Evolutionary conservation across 2,888 invertebrate species (phyloP).

Genomic region (Sussaba pulchella): DNA sequence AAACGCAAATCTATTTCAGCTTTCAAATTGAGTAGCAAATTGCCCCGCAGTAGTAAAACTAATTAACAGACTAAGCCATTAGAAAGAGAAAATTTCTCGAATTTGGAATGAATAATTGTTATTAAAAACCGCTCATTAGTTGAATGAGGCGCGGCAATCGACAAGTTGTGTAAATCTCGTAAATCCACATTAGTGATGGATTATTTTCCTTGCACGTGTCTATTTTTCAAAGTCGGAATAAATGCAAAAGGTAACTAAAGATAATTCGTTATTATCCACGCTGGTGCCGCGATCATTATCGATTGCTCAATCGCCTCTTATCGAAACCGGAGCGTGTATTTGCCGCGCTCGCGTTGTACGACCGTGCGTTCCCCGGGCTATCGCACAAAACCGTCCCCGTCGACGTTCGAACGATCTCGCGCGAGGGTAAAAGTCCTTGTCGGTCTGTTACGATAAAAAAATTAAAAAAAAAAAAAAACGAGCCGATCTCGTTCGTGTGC

Average conservation of each 20-base stretch:
- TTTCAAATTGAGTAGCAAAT: no score
- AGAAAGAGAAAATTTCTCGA: not conserved
- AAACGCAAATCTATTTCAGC: no score
- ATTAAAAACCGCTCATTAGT: not conserved
- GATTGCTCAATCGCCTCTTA: conserved; percentile 74
- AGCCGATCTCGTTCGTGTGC: conserved; percentile 32
- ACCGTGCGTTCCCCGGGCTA: conserved; percentile 49
- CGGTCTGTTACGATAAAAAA: conserved; percentile 59
- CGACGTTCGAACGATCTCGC: conserved; percentile 34
- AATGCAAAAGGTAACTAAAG: conserved; percentile 18
- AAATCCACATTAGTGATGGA: conserved; percentile 17
- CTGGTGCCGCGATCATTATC: conserved; percentile 73
- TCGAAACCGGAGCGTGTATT: conserved; percentile 71
- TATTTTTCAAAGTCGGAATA: conserved; percentile 13
- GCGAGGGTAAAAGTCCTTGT: conserved; percentile 64
- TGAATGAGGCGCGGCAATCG: not conserved
- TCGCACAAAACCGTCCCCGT: conserved; percentile 56
- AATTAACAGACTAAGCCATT: no score
- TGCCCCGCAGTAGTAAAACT: no score
- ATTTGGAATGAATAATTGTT: not conserved
- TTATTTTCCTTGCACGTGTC: conserved; percentile 19
- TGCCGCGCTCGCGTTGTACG: conserved; percentile 51
- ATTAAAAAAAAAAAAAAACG: no score
- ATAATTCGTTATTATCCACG: conserved; percentile 58
- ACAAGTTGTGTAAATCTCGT: conserved; percentile 14